Percentiles rank a stretch among this genome's conserved stretches.
These are phyloP conservation scores for Lathamus discolor DNA, from an alignment of 2,113 vertebrate genomes.

Conservation along the genomic window DNA sequence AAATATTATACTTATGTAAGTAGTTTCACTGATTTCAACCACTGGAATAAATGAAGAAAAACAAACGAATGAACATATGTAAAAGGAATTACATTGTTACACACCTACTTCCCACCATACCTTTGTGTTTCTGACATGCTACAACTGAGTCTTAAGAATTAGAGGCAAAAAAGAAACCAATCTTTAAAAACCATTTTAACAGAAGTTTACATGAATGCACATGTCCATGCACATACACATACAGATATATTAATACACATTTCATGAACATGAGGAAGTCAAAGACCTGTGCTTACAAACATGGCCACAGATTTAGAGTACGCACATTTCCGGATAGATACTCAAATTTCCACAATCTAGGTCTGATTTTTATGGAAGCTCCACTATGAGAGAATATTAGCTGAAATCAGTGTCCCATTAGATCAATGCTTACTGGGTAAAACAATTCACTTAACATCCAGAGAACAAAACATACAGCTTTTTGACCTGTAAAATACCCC, in stretches of 20 bases:
- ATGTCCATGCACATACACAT: neutral
- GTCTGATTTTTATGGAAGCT: neutral
- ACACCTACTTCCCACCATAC: neutral
- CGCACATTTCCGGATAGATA: neutral
- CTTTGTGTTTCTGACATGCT: neutral
- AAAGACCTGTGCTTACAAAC: conserved; percentile 7
- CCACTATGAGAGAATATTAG: neutral
- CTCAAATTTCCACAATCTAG: neutral
- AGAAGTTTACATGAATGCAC: neutral
- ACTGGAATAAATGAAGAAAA: neutral
- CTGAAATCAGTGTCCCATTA: neutral
- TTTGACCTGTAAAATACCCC: neutral
- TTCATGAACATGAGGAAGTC: neutral
- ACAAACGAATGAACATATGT: neutral
- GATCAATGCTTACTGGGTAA: neutral
- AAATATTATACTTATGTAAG: neutral
- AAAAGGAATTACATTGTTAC: neutral
- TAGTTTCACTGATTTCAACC: neutral
- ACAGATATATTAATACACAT: neutral
- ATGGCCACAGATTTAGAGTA: neutral
- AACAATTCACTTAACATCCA: neutral
- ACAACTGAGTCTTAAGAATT: neutral
- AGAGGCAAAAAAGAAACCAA: neutral
- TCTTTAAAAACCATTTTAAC: neutral
- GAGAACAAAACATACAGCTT: neutral